Percentiles rank a stretch among this genome's conserved stretches.
These are phyloP conservation scores for Myrmecophaga tridactyla DNA, from an alignment of 2,113 vertebrate species.

Conservation along the genomic window DNA sequence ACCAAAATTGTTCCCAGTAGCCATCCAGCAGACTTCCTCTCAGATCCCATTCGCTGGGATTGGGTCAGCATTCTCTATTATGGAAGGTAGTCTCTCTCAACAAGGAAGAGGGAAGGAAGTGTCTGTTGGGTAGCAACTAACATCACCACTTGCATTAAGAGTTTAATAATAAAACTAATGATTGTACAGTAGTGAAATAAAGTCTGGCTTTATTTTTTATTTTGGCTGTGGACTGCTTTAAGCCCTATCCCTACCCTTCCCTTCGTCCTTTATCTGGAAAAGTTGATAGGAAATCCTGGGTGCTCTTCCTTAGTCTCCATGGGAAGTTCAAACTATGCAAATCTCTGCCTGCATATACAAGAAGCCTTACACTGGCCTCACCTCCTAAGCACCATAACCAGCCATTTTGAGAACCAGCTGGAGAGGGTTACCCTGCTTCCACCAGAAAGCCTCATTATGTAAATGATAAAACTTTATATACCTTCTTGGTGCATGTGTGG, in stretches of 20 bases:
- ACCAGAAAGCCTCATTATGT: background rate
- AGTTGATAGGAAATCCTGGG: background rate
- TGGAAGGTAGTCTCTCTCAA: background rate
- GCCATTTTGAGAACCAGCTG: background rate
- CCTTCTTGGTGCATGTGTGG: background rate
- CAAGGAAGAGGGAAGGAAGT: background rate
- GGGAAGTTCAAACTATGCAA: background rate
- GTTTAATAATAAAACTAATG: background rate
- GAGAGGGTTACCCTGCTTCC: background rate
- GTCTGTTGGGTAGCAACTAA: background rate
- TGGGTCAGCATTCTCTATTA: background rate
- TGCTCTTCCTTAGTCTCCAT: background rate
- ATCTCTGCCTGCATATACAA: fast-evolving
- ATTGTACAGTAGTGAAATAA: background rate
- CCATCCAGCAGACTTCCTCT: background rate
- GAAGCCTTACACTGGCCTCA: background rate
- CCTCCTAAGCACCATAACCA: background rate
- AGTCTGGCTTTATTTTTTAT: background rate
- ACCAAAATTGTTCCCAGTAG: background rate
- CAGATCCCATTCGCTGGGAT: background rate
- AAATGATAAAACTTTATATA: background rate
- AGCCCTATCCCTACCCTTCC: fast-evolving
- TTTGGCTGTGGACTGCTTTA: background rate
- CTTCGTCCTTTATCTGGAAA: background rate
- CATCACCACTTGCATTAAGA: background rate